A percentile compares a stretch with the other conserved stretches of the same genome.
These are phyloP conservation scores for Tragopan temminckii DNA, from an alignment of 2,797 vertebrate genomes.

Conservation along the genomic window DNA sequence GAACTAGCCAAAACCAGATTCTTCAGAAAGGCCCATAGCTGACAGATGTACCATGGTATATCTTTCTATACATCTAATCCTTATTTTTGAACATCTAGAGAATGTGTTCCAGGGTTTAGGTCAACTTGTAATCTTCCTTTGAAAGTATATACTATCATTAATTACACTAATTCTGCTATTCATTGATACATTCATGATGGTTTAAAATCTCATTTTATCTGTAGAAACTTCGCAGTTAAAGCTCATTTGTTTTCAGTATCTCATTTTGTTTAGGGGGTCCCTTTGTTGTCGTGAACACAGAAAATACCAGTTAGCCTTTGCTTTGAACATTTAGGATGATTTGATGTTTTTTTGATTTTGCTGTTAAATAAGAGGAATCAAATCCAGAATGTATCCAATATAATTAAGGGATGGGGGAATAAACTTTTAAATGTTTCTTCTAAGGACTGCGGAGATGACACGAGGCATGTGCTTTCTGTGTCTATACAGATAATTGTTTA, in stretches of 20 bases:
- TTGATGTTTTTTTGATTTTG: neutral
- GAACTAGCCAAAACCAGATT: neutral
- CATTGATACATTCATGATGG: rapidly evolving
- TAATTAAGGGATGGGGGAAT: neutral
- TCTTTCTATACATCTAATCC: neutral
- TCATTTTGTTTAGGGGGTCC: neutral
- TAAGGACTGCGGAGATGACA: neutral
- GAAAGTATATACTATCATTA: neutral
- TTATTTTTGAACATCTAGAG: neutral
- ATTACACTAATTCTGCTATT: neutral
- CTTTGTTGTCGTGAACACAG: neutral
- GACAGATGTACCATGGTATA: no score
- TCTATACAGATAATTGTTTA: neutral
- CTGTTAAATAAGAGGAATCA: neutral
- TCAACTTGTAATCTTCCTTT: neutral
- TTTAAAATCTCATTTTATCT: neutral
- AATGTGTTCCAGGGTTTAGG: neutral
- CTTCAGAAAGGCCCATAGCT: neutral
- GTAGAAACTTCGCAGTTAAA: neutral
- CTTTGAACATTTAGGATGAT: neutral
- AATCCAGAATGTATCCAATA: neutral
- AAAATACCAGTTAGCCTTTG: neutral
- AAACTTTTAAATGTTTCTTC: neutral
- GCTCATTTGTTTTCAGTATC: neutral
- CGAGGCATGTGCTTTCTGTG: neutral